These are phyloP conservation scores for Strix aluco DNA, from an alignment of 2,113 vertebrate species.

Conservation along the genomic window DNA sequence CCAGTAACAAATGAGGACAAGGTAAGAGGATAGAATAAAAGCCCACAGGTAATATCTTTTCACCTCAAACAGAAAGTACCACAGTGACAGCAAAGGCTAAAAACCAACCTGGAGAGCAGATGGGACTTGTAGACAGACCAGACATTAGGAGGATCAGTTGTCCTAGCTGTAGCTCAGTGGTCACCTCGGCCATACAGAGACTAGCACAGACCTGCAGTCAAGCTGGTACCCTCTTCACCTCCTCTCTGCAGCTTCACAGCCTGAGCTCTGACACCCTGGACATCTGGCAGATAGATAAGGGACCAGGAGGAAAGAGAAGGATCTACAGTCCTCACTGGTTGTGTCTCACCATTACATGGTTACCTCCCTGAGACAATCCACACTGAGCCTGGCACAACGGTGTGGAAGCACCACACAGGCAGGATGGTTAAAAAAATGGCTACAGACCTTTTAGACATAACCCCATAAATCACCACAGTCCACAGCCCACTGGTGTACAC, in stretches of 20 bases:
- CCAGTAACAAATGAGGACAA: neutral
- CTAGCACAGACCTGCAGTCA: neutral
- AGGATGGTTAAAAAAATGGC: neutral
- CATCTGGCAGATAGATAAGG: neutral
- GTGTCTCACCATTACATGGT: rapidly evolving
- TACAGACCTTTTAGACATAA: neutral
- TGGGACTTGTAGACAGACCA: neutral
- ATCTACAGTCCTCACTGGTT: neutral
- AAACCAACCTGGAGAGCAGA: neutral
- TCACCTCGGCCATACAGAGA: neutral
- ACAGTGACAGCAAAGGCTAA: neutral
- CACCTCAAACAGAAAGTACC: neutral
- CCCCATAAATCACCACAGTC: neutral
- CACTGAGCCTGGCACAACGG: neutral
- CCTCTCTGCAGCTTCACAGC: neutral
- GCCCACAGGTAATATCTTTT: neutral
- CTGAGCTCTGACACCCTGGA: neutral
- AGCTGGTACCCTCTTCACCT: neutral
- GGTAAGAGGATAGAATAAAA: neutral
- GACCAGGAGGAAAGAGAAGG: neutral
- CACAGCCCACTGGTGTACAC: neutral
- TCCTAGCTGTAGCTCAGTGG: neutral
- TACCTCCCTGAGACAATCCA: neutral
- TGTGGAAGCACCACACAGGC: neutral
- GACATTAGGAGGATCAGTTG: neutral